Evolutionary conservation across 2,888 invertebrate genomes (phyloP).

Genomic region (Agonopterix alstromeriana): DNA sequence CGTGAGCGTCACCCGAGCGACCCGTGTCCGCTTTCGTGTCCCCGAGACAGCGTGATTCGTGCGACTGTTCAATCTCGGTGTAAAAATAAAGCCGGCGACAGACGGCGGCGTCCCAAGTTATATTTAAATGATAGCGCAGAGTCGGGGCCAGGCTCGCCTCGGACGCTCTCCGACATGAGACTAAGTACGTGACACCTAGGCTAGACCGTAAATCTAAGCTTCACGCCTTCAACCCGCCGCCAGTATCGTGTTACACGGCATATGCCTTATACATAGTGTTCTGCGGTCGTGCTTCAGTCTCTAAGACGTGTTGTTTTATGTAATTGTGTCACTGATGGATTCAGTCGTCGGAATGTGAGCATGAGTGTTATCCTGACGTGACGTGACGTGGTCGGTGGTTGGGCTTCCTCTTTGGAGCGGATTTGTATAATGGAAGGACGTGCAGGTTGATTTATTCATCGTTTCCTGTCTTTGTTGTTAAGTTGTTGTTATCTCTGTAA

Average conservation of each 20-base stretch:
- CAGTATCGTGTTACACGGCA: slow-evolving; percentile 25
- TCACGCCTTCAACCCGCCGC: slow-evolving; percentile 20
- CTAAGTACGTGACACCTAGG: slow-evolving; percentile 60
- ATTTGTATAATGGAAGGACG: slow-evolving; percentile 41
- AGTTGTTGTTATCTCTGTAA: slow-evolving; percentile 24
- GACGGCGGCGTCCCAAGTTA: slow-evolving; percentile 67
- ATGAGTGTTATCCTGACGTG: neutral
- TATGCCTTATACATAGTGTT: slow-evolving; percentile 11
- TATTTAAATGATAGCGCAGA: slow-evolving; percentile 73
- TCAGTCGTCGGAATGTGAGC: neutral
- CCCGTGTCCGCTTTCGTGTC: slow-evolving; percentile 24
- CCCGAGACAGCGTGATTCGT: slow-evolving; percentile 30
- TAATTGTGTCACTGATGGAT: slow-evolving; percentile 1
- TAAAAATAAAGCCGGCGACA: slow-evolving; percentile 72
- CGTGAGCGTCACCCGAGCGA: slow-evolving; percentile 37
- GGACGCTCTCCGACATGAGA: slow-evolving; percentile 55
- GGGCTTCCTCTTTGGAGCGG: slow-evolving; percentile 30
- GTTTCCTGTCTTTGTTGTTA: slow-evolving; percentile 44
- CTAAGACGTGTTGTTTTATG: neutral
- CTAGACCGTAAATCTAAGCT: slow-evolving; percentile 38
- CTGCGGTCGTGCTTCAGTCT: neutral
- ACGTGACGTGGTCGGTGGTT: slow-evolving; percentile 20
- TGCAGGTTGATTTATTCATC: slow-evolving; percentile 42
- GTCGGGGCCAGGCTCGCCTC: slow-evolving; percentile 49
- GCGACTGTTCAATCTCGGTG: slow-evolving; percentile 23